Evolutionary conservation across 2,113 vertebrate genomes (phyloP).

Genomic region (Delphinapterus leucas): DNA sequence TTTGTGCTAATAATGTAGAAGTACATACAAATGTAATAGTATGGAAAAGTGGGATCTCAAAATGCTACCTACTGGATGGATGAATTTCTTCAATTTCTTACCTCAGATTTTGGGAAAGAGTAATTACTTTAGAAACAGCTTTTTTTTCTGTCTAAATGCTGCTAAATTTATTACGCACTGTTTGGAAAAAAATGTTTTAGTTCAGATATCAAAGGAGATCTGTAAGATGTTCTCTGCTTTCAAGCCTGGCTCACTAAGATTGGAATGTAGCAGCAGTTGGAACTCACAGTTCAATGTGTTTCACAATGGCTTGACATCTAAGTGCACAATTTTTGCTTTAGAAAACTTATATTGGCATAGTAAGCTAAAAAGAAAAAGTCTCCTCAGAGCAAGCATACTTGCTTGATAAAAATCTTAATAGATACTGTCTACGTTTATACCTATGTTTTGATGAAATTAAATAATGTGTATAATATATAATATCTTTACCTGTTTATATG

Average conservation of each 20-base stretch:
- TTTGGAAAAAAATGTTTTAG: not conserved
- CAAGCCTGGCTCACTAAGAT: not conserved
- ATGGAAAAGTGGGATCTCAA: not conserved
- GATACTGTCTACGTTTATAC: not conserved
- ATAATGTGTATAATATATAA: not conserved
- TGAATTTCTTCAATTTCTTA: not conserved
- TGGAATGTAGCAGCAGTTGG: not conserved
- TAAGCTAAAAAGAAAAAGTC: not conserved
- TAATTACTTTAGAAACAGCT: not conserved
- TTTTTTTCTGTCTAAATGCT: not conserved
- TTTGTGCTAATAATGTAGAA: not conserved
- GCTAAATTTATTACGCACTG: not conserved
- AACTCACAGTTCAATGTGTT: not conserved
- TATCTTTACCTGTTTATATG: not conserved
- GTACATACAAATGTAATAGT: not conserved
- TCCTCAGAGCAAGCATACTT: not conserved
- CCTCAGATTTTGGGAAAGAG: not conserved
- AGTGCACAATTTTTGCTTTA: not conserved
- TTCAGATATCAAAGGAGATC: not conserved
- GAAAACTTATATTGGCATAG: not conserved
- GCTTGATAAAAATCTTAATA: not conserved
- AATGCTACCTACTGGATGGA: not conserved
- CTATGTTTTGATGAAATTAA: not conserved
- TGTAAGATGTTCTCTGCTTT: not conserved
- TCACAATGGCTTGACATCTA: not conserved